Evolutionary conservation across 2,888 invertebrate species (phyloP).

Genomic region (Tetropium fuscum): DNA sequence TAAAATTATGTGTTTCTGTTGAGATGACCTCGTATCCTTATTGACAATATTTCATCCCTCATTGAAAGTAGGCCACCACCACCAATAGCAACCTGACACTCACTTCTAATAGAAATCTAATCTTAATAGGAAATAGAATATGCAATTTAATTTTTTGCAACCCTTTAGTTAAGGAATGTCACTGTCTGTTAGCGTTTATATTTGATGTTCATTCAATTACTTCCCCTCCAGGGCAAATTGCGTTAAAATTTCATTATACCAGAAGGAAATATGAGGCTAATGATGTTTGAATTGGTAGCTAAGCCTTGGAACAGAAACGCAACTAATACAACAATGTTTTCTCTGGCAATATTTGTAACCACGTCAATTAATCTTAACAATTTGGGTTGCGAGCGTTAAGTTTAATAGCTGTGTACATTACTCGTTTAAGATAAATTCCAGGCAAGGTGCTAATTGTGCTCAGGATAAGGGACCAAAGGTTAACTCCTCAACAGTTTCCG

Average conservation of each 20-base stretch:
- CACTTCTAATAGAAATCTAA: no score
- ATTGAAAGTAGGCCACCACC: no score
- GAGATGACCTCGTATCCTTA: no score
- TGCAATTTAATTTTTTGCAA: no score
- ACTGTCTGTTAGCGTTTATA: no score
- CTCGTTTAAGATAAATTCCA: slow-evolving; percentile 34
- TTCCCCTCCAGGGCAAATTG: not conserved
- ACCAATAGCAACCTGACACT: no score
- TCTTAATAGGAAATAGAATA: no score
- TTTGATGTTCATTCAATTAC: not conserved
- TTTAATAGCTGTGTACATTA: slow-evolving; percentile 42
- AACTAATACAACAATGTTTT: slow-evolving; percentile 38
- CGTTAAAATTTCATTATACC: slow-evolving; percentile 4
- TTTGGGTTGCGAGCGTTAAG: slow-evolving; percentile 33
- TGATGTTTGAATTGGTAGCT: slow-evolving; percentile 9
- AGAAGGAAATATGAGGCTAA: slow-evolving; percentile 15
- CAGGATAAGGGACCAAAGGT: slow-evolving; percentile 40
- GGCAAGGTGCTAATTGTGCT: slow-evolving; percentile 43
- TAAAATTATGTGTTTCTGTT: no score
- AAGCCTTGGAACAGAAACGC: slow-evolving; percentile 6
- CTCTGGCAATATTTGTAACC: slow-evolving; percentile 37
- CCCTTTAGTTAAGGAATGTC: no score
- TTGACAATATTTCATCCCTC: no score
- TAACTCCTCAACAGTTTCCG: slow-evolving; percentile 44
- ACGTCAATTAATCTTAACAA: slow-evolving; percentile 41